Percentiles rank a stretch among this genome's conserved stretches.
Evolutionary conservation across 2,113 vertebrate species (phyloP).

Genomic region (Lasiurus cinereus): DNA sequence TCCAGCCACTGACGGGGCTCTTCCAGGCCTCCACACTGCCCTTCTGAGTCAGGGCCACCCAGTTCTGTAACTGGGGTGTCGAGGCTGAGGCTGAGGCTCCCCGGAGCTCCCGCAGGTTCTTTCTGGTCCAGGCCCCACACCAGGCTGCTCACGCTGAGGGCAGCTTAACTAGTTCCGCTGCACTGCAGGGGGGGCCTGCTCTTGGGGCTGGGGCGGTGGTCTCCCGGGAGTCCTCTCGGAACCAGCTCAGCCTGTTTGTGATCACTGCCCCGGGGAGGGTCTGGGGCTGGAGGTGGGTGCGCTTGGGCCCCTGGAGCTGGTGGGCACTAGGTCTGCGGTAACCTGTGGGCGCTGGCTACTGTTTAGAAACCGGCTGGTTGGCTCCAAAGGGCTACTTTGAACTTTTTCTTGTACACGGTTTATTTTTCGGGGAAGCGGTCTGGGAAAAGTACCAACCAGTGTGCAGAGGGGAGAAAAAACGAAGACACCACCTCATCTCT

Average conservation of each 20-base stretch:
- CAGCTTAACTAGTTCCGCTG: slow-evolving; percentile 80
- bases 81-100: not conserved
- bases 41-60: not conserved
- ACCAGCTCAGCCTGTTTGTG: slow-evolving; percentile 63
- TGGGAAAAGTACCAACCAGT: slow-evolving; percentile 44
- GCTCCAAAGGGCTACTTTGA: slow-evolving; percentile 39
- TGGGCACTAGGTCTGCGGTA: not conserved
- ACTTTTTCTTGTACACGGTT: slow-evolving; percentile 17
- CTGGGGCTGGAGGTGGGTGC: not conserved
- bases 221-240: slow-evolving; percentile 64
- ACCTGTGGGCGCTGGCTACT: not conserved
- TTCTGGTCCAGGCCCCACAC: slow-evolving; percentile 51
- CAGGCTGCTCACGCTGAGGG: not conserved
- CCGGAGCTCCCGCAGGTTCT: not conserved
- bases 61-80: not conserved
- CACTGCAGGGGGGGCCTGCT: slow-evolving; percentile 68
- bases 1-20: not conserved
- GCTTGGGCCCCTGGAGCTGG: not conserved
- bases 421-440: not conserved
- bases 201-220: not conserved
- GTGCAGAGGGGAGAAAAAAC: not conserved
- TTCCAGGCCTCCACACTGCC: not conserved
- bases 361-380: not conserved
- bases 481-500: not conserved
- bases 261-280: slow-evolving; percentile 49